Conservation (phyloP, 37 sponge, comb jelly and placozoan genomes). For the Chondrilla cf. caribensis region DNA sequence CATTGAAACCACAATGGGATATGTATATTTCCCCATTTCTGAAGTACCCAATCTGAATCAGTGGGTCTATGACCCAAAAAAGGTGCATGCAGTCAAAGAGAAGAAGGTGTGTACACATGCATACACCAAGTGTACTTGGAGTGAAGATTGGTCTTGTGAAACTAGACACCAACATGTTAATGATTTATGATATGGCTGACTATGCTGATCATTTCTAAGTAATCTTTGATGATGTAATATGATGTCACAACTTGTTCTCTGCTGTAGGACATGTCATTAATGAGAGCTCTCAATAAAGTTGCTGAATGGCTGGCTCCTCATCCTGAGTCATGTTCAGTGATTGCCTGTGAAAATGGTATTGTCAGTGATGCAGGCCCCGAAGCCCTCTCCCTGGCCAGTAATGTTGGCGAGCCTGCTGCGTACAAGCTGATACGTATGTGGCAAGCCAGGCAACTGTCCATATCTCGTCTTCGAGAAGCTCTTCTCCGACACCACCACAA, state of each 20-base stretch:
- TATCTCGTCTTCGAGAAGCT: background rate
- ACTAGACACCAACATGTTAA: too few species aligned
- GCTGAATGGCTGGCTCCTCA: constrained; percentile 1
- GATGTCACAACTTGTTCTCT: too few species aligned
- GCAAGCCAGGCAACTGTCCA: background rate
- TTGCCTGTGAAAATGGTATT: constrained; percentile 13
- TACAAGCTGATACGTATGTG: constrained; percentile 10
- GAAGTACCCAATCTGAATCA: background rate
- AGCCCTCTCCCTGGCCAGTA: background rate
- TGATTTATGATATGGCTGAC: too few species aligned
- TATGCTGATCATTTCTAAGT: too few species aligned
- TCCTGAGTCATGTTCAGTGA: background rate
- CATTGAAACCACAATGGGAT: background rate
- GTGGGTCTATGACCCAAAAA: constrained; percentile 13
- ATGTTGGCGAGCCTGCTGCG: constrained; percentile 1
- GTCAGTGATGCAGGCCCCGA: background rate
- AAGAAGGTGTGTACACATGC: background rate
- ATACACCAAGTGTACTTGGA: background rate
- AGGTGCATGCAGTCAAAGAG: background rate
- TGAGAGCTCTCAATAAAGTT: constrained; percentile 2
- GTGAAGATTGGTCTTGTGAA: too few species aligned
- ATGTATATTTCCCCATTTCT: background rate
- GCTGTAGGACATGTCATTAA: background rate
- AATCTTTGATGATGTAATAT: too few species aligned
- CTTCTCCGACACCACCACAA: background rate